Evolutionary conservation across 2,888 invertebrate species (phyloP).

Genomic region (Caenorhabditis becei): DNA sequence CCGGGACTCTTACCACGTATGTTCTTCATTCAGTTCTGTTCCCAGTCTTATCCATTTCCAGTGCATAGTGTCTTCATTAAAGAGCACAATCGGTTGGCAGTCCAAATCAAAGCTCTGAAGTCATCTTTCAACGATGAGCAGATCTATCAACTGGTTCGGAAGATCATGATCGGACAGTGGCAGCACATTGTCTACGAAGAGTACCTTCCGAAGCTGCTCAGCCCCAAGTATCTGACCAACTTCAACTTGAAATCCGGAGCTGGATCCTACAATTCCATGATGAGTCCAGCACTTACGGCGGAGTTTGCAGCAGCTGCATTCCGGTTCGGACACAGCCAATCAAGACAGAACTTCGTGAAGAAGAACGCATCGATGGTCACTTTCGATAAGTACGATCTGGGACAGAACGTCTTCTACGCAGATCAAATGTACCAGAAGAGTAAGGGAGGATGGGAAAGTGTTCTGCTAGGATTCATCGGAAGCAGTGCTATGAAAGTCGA

Average conservation of each 20-base stretch:
- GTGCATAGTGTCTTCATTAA: slow-evolving; percentile 70
- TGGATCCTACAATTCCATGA: slow-evolving; percentile 13
- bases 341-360: slow-evolving; percentile 58
- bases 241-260: slow-evolving; percentile 41
- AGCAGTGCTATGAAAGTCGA: slow-evolving; percentile 65
- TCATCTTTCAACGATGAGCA: slow-evolving; percentile 56
- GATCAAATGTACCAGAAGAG: slow-evolving; percentile 59
- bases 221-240: slow-evolving; percentile 28
- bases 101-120: slow-evolving; percentile 23
- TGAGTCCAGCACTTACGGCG: slow-evolving; percentile 40
- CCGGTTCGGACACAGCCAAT: slow-evolving; percentile 86
- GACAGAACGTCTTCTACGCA: slow-evolving; percentile 58
- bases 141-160: slow-evolving; percentile 75
- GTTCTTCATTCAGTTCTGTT: not conserved
- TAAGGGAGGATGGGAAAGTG: slow-evolving; percentile 52
- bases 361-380: slow-evolving; percentile 48
- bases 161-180: slow-evolving; percentile 84
- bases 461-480: slow-evolving; percentile 63
- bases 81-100: slow-evolving; percentile 74
- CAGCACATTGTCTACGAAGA: slow-evolving; percentile 82
- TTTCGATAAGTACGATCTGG: slow-evolving; percentile 39
- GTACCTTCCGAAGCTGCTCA: slow-evolving; percentile 88
- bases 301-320: slow-evolving; percentile 93
- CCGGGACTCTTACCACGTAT: slow-evolving; percentile 64
- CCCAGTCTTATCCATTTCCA: not conserved